Evolutionary conservation across 2,888 invertebrate genomes (phyloP), one percentile per base, ranked within the genome.

Genomic region (Leucoptera coffeella): DNA sequence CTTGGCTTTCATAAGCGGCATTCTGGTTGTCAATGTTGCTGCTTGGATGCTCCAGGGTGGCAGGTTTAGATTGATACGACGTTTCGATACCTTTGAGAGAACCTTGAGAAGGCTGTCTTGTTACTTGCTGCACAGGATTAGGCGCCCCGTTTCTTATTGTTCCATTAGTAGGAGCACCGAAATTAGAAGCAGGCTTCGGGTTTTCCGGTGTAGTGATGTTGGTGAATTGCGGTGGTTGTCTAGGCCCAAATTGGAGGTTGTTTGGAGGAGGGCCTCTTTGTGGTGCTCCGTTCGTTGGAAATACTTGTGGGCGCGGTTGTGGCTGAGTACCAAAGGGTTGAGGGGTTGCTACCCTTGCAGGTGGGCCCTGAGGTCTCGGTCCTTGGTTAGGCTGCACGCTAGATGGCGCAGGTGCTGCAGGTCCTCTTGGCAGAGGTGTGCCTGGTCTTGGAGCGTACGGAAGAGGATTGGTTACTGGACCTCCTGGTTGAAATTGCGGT

Each of bases 221-320:
- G 3, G 47, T 43, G 29, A 51, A 41, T 29, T 51, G 52, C 4
- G 48, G 50, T 9, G 59, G 60, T 34, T 67, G 69, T 37, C 73
- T 53, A 6, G 74, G 73, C 27, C 67, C 74, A 34, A 67, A 67
- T 40, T 67, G 67, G 20, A 69, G 43, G 36, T 57, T 65, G 34
- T 54, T 65, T 20, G 74, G 74, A 26, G 62, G 61, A 34, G 59
- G 58, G 37, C 60, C 58, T 38, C 74, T 54, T 38, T 57, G 60
- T 11, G 46, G 47, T 20, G 49, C 49, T 31, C 54, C 61, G 11
- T 42, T 35, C 24, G 54, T 56, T 22, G 53, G 49, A n/a, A n/a
- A n/a, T 30, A 56, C 60, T 15, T 46, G 30, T 12, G 55, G 55
- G 33, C 60, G 48, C 7, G 47, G 50, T 13, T 52, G 57, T 40